A percentile compares a stretch with the other conserved stretches of the same genome.
phyloP scores from a whole-genome alignment of 1,140 invertebrate species.

The Harlomillsia oculata region DNA sequence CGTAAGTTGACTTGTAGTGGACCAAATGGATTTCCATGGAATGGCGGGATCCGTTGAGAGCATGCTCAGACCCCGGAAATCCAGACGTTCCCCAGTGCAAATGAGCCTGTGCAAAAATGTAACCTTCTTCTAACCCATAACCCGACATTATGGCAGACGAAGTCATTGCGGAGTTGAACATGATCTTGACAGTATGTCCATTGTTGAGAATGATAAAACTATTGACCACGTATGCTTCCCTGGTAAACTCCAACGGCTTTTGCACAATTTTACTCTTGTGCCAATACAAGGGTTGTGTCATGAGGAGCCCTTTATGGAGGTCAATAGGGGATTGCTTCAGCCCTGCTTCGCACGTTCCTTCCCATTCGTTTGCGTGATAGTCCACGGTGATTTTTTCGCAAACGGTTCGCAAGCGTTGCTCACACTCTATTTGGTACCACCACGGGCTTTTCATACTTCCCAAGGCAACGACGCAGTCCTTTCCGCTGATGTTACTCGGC shows the following conservation, averaged over 20 bases:
- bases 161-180: neutral
- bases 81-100: conserved; percentile 47
- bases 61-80: conserved; percentile 46
- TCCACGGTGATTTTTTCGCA: too few species aligned
- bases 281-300: neutral
- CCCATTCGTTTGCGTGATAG: too few species aligned
- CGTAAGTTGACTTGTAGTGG: conserved; percentile 43
- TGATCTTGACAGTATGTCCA: conserved; percentile 1
- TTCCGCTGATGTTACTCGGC: too few species aligned
- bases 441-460: too few species aligned
- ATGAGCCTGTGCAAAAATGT: conserved; percentile 42
- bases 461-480: too few species aligned
- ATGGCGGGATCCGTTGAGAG: conserved; percentile 38
- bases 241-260: neutral
- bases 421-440: too few species aligned
- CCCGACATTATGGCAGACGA: neutral
- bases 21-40: conserved; percentile 43
- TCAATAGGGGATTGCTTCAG: neutral
- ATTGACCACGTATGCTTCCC: neutral
- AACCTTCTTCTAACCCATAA: neutral
- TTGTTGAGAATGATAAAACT: neutral
- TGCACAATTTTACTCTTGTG: too few species aligned
- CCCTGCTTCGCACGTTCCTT: neutral
- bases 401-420: too few species aligned
- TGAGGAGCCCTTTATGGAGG: neutral